These are phyloP conservation scores for Argentina silus DNA, from an alignment of 2,797 vertebrate species.

Conservation along the genomic window DNA sequence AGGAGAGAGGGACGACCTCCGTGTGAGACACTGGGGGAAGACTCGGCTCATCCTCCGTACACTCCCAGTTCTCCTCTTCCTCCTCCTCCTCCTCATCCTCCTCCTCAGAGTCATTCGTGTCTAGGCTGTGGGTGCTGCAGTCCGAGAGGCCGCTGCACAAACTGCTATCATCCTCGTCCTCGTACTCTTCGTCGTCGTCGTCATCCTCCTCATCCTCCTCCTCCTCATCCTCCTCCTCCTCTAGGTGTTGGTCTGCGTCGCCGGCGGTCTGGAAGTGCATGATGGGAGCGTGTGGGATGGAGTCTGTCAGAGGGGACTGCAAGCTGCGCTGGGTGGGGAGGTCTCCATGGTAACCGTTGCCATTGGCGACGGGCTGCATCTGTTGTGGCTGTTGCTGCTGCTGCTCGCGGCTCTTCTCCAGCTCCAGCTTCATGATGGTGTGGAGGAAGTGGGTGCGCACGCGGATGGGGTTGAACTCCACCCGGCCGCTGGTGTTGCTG, in stretches of 20 bases:
- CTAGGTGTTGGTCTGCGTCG: conserved; percentile 43
- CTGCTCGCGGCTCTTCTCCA: conserved; percentile 90
- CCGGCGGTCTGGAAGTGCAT: conserved; percentile 78
- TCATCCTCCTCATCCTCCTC: conserved; percentile 84
- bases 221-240: conserved; percentile 79
- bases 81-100: conserved; percentile 55
- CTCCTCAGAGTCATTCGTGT: conserved; percentile 89
- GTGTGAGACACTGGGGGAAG: conserved; percentile 67
- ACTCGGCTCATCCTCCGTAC: conserved; percentile 68
- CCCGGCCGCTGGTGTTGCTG: conserved; percentile 89
- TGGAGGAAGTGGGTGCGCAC: conserved; percentile 97
- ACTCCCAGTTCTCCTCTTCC: conserved; percentile 72
- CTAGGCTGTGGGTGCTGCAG: conserved; percentile 93
- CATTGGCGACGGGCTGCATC: conserved; percentile 82
- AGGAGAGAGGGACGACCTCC: conserved; percentile 85
- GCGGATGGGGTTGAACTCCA: conserved; percentile 95
- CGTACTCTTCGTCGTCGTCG: conserved; percentile 68
- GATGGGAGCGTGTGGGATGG: conserved; percentile 80
- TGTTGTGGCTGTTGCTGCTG: conserved; percentile 76
- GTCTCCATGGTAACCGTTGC: conserved; percentile 89
- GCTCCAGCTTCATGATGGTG: conserved; percentile 97
- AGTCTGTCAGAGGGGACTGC: conserved; percentile 84
- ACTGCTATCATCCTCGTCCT: conserved; percentile 86
- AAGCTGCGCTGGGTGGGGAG: conserved; percentile 77
- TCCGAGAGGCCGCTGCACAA: conserved; percentile 92